A percentile compares a stretch with the other conserved stretches of the same genome.
Conservation (phyloP, 2,113 vertebrate species). For the Alligator mississippiensis region DNA sequence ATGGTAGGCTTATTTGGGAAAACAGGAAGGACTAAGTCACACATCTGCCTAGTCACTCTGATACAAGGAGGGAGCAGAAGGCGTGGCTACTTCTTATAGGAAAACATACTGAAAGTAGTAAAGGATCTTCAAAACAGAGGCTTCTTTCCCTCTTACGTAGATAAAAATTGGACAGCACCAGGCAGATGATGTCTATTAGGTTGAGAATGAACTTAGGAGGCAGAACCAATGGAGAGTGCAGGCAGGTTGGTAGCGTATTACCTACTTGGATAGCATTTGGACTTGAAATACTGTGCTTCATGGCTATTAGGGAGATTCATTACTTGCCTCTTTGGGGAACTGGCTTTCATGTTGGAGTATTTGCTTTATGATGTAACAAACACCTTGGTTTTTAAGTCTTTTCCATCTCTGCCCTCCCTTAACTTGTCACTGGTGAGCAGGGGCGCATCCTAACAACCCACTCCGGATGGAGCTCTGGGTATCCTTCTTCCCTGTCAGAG, state of each 20-base stretch:
- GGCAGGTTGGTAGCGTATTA: fast-evolving
- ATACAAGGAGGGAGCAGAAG: background rate
- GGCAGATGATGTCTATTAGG: fast-evolving
- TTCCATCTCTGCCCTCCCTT: background rate
- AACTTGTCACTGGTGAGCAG: fast-evolving
- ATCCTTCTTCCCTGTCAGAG: fast-evolving
- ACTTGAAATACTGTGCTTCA: background rate
- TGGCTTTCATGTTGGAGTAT: background rate
- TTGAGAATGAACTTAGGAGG: background rate
- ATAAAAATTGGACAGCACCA: background rate
- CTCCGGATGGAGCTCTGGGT: background rate
- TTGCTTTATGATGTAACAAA: background rate
- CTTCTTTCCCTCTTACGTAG: background rate
- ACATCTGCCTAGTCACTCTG: background rate
- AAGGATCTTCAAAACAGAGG: background rate
- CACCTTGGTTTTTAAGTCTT: background rate
- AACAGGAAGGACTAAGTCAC: fast-evolving
- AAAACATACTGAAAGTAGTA: background rate
- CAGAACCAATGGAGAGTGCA: background rate
- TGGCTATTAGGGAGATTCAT: background rate
- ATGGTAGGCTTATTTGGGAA: fast-evolving
- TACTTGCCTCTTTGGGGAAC: background rate
- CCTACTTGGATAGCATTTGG: background rate
- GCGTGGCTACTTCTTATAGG: background rate
- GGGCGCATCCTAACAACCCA: background rate